Evolutionary conservation across 2,113 vertebrate genomes (phyloP).

Genomic region (Ageneiosus marmoratus): DNA sequence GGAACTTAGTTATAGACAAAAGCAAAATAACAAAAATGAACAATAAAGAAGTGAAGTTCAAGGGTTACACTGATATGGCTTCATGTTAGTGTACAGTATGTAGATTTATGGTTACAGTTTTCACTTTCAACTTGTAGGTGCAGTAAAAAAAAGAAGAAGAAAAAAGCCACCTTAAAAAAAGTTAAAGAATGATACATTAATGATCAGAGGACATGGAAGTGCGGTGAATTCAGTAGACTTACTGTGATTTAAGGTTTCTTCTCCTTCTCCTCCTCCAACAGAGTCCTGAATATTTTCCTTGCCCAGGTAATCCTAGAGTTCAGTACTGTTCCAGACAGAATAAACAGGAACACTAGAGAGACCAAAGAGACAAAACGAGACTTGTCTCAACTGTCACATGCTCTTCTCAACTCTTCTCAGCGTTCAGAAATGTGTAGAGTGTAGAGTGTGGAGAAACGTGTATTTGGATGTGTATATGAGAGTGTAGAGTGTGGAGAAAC

Average conservation of each 20-base stretch:
- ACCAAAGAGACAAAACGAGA: conserved; percentile 19
- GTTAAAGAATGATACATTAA: conserved; percentile 28
- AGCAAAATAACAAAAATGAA: neutral
- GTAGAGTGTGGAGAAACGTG: neutral
- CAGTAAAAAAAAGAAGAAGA: neutral
- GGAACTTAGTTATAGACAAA: neutral
- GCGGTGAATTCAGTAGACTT: conserved; percentile 42
- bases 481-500: conserved; percentile 5
- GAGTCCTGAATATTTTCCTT: conserved; percentile 57
- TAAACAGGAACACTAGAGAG: conserved; percentile 26
- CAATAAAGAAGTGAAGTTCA: too few relatives aligned
- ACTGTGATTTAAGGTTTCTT: conserved; percentile 46
- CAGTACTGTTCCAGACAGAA: conserved; percentile 53
- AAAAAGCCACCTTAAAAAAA: conserved; percentile 12
- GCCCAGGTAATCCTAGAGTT: conserved; percentile 64
- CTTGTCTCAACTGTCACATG: conserved; percentile 9
- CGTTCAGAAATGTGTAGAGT: neutral
- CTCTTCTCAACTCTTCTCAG: neutral
- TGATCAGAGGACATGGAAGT: neutral
- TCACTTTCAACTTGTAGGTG: conserved; percentile 7
- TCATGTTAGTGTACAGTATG: neutral
- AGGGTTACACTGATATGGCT: neutral
- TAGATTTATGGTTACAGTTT: neutral
- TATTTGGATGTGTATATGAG: neutral
- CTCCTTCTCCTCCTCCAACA: neutral